phyloP scores from a whole-genome alignment of 2,888 invertebrate species.

The Oscheius onirici region DNA sequence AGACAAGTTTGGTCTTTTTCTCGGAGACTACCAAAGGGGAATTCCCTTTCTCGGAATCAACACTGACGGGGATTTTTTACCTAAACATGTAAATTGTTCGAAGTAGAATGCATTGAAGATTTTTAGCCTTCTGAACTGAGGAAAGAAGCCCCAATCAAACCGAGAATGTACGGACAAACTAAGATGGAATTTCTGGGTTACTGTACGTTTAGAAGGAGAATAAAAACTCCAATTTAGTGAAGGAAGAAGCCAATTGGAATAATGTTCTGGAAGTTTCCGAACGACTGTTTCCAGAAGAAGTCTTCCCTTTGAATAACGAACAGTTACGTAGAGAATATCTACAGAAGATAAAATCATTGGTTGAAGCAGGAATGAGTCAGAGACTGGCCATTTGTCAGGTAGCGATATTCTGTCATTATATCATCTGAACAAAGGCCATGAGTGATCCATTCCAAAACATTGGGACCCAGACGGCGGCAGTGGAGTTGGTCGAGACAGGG shows the following conservation, averaged over 20 bases:
- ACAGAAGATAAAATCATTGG: not conserved
- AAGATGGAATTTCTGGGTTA: not conserved
- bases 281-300: not conserved
- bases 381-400: not conserved
- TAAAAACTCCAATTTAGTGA: not conserved
- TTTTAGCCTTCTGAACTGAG: slow-evolving; percentile 2
- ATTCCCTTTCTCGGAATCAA: not conserved
- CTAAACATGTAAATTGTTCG: not conserved
- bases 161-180: not conserved
- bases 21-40: not conserved
- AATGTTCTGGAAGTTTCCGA: not conserved
- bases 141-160: slow-evolving; percentile 7
- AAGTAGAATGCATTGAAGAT: not conserved
- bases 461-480: not conserved
- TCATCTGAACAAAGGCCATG: not conserved
- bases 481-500: slow-evolving; percentile 4
- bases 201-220: not conserved
- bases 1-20: not conserved
- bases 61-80: slow-evolving; percentile 1
- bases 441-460: slow-evolving; percentile 2
- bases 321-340: not conserved
- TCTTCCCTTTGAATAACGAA: not conserved
- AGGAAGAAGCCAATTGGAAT: not conserved
- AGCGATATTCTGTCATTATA: not conserved
- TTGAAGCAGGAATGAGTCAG: not conserved